Percentiles rank a stretch among this genome's conserved stretches.
These are phyloP conservation scores for Baccha elongata DNA, from an alignment of 2,888 invertebrate genomes.

Conservation along the genomic window DNA sequence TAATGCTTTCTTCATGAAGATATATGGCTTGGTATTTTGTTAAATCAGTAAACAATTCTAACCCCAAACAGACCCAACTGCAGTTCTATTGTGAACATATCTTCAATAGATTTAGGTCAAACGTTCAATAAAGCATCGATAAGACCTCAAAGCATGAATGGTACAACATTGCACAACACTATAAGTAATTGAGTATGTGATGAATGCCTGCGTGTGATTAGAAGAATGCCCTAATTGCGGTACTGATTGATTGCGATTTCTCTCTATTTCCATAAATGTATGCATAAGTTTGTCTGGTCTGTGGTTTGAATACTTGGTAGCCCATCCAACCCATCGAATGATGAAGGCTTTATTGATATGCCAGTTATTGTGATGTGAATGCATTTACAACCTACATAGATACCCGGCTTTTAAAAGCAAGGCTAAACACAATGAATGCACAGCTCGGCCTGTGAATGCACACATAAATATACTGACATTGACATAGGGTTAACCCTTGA, in stretches of 20 bases:
- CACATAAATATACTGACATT: constrained; percentile 65
- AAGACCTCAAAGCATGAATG: constrained; percentile 24
- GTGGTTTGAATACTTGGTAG: constrained; percentile 37
- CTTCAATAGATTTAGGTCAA: constrained; percentile 37
- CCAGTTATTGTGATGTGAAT: constrained; percentile 23
- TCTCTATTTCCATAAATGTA: constrained; percentile 32
- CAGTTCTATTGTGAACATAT: not conserved
- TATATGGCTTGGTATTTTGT: too few species aligned
- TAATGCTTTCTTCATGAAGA: too few species aligned
- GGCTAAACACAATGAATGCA: constrained; percentile 57
- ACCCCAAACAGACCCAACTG: not conserved
- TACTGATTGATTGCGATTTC: constrained; percentile 63
- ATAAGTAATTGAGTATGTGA: constrained; percentile 27
- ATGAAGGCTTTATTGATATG: constrained; percentile 49
- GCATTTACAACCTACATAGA: constrained; percentile 56
- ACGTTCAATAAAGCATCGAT: constrained; percentile 32
- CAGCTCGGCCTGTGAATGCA: constrained; percentile 27
- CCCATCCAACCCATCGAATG: constrained; percentile 6
- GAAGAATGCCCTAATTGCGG: constrained; percentile 67
- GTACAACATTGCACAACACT: constrained; percentile 23
- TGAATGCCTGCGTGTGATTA: constrained; percentile 46
- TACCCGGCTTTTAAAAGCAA: constrained; percentile 41
- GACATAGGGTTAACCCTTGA: constrained; percentile 72
- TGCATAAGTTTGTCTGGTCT: not conserved
- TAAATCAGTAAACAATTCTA: not conserved